Percentiles rank a stretch among this genome's conserved stretches.
phyloP scores from a whole-genome alignment of 2,888 invertebrate genomes.

The Tholera decimalis region DNA sequence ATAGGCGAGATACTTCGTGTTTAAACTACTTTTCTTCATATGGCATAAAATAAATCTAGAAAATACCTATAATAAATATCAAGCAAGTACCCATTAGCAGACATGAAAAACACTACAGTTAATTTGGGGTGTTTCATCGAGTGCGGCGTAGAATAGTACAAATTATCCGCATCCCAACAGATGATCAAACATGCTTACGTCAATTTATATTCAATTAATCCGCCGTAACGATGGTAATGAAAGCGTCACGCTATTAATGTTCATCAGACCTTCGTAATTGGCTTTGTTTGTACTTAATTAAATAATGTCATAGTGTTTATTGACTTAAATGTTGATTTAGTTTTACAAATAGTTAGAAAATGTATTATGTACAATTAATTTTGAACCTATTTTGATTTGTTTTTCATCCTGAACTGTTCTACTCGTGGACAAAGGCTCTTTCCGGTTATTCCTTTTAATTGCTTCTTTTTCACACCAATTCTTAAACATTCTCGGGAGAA shows the following conservation, averaged over 20 bases:
- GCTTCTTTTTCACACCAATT: too few species aligned
- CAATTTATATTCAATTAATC: slow-evolving; percentile 75
- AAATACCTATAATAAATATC: too few species aligned
- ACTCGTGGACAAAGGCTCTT: too few species aligned
- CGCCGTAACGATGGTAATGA: slow-evolving; percentile 50
- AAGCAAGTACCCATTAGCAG: too few species aligned
- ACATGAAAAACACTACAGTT: background rate
- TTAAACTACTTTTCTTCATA: too few species aligned
- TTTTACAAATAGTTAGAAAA: background rate
- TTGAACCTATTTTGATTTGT: background rate
- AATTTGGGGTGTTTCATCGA: background rate
- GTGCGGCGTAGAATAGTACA: slow-evolving; percentile 53
- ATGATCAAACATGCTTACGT: slow-evolving; percentile 71
- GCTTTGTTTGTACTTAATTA: slow-evolving; percentile 56
- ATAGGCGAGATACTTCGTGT: too few species aligned
- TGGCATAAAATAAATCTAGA: too few species aligned
- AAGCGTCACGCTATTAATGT: slow-evolving; percentile 49
- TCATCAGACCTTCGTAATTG: slow-evolving; percentile 51
- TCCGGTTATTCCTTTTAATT: too few species aligned
- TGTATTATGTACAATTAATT: too few species aligned
- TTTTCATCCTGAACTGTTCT: too few species aligned
- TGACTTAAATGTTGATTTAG: slow-evolving; percentile 16
- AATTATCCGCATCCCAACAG: slow-evolving; percentile 61
- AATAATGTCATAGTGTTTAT: slow-evolving; percentile 21
- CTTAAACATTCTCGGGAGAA: too few species aligned